Evolutionary conservation across 2,888 invertebrate species (phyloP), one percentile per base, ranked within the genome.

Genomic region (Shargacucullia verbasci): DNA sequence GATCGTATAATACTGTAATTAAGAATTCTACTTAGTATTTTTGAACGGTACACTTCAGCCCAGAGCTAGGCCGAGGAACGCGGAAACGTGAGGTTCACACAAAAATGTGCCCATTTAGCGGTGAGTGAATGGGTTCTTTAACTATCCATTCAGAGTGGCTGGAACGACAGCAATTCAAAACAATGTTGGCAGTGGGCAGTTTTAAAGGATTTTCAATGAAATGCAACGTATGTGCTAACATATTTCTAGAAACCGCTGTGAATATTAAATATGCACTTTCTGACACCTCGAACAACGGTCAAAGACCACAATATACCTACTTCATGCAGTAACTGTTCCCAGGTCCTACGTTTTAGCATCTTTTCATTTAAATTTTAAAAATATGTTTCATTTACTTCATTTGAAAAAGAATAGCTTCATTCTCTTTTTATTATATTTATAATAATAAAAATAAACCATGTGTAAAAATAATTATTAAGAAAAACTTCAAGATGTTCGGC

Each of bases 101-200:
- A 87, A 89, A 88, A 88, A 87, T 88, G 83, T 84, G 82, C 78
- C 83, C 82, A 84, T 87, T 87, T 86, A 81, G 75, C 81, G 82
- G 80, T 87, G 86, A 88, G 88, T 88, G 87, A 89, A 90, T 90
- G 85, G 87, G 78, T 80, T 85, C 80, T 85, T 89, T 86, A 87
- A 90, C 86, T 86, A 84, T 87, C 88, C 89, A 90, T 90, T 90
- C 87, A 89, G 68, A 64, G 79, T 73, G 80, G 79, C 73, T 74
- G 79, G 80, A 79, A 79, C 80, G 82, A 75, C 81, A 73, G 78
- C 84, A 80, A 84, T 87, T 86, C 84, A 78, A 86, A 86, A 88
- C 88, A 88, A 87, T 88, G 87, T 88, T 82, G 78, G 78, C 71
- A 70, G 68, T 77, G 62, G 68, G 78, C 74, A 80, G 58, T 64